Base-by-base conservation (phyloP, 2,888 invertebrate genomes). In the Theretra japonica region DNA sequence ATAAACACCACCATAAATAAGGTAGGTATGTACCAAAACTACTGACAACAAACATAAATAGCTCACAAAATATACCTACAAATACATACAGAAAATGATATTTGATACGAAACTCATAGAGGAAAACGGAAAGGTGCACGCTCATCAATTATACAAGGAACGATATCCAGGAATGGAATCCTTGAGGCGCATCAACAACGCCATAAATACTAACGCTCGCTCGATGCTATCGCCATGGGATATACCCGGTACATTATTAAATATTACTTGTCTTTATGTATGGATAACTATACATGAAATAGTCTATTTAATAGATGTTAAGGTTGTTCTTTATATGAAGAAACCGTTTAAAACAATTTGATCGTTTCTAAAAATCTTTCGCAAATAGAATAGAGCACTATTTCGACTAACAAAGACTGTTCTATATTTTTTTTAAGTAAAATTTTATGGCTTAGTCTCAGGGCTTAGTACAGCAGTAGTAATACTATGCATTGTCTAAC, bases 161-260 rank as follows among this genome's bases (percentile, higher is more conserved):
- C 70, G 60, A 70, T 70, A 70, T 62, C 53, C 60, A 60, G 30
- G 53, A 62, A 70, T 33, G 59, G 70, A 59, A 59, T 59, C 8
- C 58, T 58, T 59, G 23, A 69, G 57, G 48, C n/a, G 60, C 28
- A 70, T 70, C 59, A 70, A 59, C 70, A 50, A 30, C 28, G 60
- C 21, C 57, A 70, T 62, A 70, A 70, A 70, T 70, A 62, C 59
- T 60, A 70, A 28, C 21, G 56, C 57, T 23, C 56, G 60, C 60
- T 21, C 28, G 65, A 62, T 62, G 28, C 33, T 71, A 62, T 73
- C 25, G 60, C 4, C 70, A 53, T 53, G 70, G 60, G 70, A 21
- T 62, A 5, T 30, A 53, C 53, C n/a, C 30, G 6, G 59, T 21
- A 21, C 17, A 53, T 53, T 33, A 15, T 70, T 70, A 50, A 30